phyloP scores from a whole-genome alignment of 2,113 vertebrate genomes.

The Pseudonaja textilis region DNA sequence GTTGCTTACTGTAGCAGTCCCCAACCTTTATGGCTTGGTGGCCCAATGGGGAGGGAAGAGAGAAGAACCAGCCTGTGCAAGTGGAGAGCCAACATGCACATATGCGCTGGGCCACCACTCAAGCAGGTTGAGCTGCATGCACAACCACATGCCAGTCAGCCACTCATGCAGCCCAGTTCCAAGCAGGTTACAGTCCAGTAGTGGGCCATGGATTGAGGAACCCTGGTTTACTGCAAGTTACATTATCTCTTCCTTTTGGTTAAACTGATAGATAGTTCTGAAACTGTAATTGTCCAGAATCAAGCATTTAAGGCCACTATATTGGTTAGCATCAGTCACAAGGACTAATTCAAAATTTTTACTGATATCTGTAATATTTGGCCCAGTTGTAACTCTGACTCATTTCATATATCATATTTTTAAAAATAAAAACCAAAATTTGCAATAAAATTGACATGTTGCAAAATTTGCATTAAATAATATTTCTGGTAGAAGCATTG shows the following conservation, averaged over 20 bases:
- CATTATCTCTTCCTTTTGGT: neutral
- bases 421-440: neutral
- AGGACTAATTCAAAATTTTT: neutral
- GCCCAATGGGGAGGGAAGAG: too few species aligned
- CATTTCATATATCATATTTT: neutral
- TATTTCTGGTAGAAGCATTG: neutral
- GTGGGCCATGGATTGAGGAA: too few species aligned
- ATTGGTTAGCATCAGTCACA: neutral
- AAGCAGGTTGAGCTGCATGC: too few species aligned
- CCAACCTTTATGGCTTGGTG: too few species aligned
- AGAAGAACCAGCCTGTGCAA: too few species aligned
- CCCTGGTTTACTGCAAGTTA: neutral
- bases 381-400: neutral
- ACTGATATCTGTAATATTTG: neutral
- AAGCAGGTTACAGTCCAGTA: too few species aligned
- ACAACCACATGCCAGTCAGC: too few species aligned
- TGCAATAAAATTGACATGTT: neutral
- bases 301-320: neutral
- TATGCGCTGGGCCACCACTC: too few species aligned
- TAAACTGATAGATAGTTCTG: neutral
- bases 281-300: neutral
- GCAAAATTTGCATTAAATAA: neutral
- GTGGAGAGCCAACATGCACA: too few species aligned
- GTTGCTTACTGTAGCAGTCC: neutral
- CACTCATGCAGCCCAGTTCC: too few species aligned